Evolutionary conservation across 23 tunicate genomes (phyloP).

Genomic region (Styela clava): DNA sequence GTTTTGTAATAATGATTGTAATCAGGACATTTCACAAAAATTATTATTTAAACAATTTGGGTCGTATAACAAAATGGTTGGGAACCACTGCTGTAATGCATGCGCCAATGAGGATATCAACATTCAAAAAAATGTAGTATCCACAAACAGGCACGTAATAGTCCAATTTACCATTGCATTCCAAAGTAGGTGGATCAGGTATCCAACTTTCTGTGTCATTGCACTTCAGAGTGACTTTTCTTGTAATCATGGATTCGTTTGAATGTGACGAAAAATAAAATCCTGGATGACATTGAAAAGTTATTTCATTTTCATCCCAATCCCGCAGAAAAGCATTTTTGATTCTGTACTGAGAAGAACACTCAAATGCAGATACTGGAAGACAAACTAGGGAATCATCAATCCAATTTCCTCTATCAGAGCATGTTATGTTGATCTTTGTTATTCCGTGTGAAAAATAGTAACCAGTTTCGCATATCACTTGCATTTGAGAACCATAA

Average conservation of each 20-base stretch:
- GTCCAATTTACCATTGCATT: background rate
- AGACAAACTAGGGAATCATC: background rate
- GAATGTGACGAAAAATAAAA: background rate
- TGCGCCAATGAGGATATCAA: too few species aligned
- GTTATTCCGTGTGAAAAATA: constrained; percentile 24
- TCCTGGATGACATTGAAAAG: background rate
- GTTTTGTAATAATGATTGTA: too few species aligned
- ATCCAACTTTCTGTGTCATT: background rate
- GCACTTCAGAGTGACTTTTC: background rate
- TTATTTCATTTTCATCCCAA: background rate
- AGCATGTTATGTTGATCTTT: background rate
- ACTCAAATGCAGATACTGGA: background rate
- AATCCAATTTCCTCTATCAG: constrained; percentile 21
- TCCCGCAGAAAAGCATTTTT: background rate
- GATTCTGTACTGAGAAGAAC: background rate
- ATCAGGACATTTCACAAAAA: too few species aligned
- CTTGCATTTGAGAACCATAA: background rate
- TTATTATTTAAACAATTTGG: too few species aligned
- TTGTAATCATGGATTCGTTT: background rate
- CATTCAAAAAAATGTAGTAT: too few species aligned
- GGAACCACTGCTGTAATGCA: too few species aligned
- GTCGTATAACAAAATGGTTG: too few species aligned
- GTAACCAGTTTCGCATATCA: constrained; percentile 25
- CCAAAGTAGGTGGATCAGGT: background rate
- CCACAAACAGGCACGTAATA: too few species aligned